phyloP scores from a whole-genome alignment of 2,888 invertebrate genomes.

The Phoronis australis region DNA sequence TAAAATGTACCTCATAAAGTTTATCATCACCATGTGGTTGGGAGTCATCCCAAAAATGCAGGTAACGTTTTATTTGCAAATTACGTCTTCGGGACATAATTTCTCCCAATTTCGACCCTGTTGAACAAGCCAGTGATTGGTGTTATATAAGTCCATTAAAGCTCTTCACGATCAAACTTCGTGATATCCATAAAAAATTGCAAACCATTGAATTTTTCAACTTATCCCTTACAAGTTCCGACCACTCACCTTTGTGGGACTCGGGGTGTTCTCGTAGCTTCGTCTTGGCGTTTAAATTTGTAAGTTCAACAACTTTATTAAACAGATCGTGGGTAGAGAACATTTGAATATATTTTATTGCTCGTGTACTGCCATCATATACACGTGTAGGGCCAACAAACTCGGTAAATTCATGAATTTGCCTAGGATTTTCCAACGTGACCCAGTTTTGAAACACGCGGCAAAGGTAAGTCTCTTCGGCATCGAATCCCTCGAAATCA shows the following conservation, averaged over 20 bases:
- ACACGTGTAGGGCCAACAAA: no score
- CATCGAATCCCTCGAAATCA: no score
- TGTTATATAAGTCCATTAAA: neutral
- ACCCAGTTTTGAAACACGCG: no score
- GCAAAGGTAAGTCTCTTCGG: no score
- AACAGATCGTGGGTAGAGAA: constrained; percentile 1
- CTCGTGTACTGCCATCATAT: no score
- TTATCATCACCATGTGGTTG: neutral
- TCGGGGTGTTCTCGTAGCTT: neutral
- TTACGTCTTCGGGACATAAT: neutral
- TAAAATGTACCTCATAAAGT: constrained; percentile 1
- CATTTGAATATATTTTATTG: constrained; percentile 1
- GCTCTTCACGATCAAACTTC: no score
- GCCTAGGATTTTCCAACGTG: no score
- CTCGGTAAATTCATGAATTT: no score
- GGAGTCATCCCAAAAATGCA: neutral
- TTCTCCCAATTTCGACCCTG: no score
- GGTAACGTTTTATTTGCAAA: neutral
- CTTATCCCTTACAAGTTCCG: neutral
- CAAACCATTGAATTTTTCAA: constrained; percentile 1
- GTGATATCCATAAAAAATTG: neutral
- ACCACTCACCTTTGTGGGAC: constrained; percentile 3
- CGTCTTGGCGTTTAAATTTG: neutral
- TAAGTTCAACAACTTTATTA: neutral
- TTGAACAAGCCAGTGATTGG: neutral